phyloP scores from a whole-genome alignment of 2,113 vertebrate species.

The Thamnophis sirtalis region DNA sequence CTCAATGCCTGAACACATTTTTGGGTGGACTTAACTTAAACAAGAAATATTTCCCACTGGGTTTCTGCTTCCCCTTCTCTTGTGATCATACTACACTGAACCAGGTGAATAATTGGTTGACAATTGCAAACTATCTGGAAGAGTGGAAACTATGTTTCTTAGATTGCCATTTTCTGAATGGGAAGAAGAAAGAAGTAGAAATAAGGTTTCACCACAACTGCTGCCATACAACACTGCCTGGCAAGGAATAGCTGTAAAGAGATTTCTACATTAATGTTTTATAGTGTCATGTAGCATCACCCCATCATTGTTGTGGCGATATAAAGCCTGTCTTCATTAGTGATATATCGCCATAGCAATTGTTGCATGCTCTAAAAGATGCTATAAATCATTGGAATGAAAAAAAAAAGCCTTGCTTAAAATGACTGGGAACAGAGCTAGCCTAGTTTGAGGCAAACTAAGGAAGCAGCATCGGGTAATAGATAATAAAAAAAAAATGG shows the following conservation, averaged over 20 bases:
- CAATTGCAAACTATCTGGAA: rapidly evolving
- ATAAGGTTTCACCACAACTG: background rate
- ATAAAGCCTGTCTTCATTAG: background rate
- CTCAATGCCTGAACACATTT: conserved; percentile 71
- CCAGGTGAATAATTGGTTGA: conserved; percentile 64
- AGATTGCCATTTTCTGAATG: background rate
- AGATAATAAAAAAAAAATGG: background rate
- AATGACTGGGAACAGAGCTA: background rate
- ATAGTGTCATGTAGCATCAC: background rate
- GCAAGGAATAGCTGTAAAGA: background rate
- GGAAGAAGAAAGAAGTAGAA: background rate
- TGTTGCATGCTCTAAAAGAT: background rate
- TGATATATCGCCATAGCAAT: background rate
- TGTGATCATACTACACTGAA: conserved; percentile 76
- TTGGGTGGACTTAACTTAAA: conserved; percentile 38
- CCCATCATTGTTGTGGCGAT: background rate
- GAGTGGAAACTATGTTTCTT: background rate
- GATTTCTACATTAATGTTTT: background rate
- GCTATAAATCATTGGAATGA: background rate
- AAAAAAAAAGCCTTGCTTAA: background rate
- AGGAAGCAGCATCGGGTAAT: background rate
- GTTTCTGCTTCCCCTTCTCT: conserved; percentile 84
- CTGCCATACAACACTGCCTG: background rate
- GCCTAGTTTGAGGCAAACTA: background rate
- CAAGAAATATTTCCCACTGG: conserved; percentile 66